Evolutionary conservation across 2,888 invertebrate genomes (phyloP).

Genomic region (Adela reaumurella): DNA sequence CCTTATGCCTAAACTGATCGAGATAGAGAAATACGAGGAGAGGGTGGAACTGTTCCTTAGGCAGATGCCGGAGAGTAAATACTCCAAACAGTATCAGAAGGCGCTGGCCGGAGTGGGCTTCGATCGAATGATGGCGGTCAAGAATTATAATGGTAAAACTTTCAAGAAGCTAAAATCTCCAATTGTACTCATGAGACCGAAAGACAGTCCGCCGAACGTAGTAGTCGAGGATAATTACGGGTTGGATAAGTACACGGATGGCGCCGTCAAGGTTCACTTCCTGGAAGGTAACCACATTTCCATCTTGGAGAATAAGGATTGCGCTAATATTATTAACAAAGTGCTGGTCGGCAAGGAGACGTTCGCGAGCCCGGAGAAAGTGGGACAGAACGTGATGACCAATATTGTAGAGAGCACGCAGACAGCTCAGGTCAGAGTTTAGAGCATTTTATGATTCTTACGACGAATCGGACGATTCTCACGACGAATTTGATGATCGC

Average conservation of each 20-base stretch:
- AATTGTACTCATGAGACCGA: conserved; percentile 61
- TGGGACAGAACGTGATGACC: conserved; percentile 27
- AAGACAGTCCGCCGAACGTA: conserved; percentile 47
- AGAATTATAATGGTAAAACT: conserved; percentile 39
- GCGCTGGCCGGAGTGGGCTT: conserved; percentile 27
- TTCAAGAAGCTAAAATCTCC: conserved; percentile 52
- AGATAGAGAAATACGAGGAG: conserved; percentile 53
- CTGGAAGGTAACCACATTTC: conserved; percentile 72
- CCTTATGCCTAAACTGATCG: conserved; percentile 42
- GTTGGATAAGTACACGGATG: conserved; percentile 54
- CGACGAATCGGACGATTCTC: no score
- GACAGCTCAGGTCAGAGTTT: background rate
- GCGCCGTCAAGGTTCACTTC: conserved; percentile 55
- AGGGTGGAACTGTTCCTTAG: conserved; percentile 50
- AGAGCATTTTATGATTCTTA: no score
- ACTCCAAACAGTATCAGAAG: conserved; percentile 27
- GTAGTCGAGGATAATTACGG: conserved; percentile 64
- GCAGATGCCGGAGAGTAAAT: conserved; percentile 34
- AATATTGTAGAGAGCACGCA: conserved; percentile 26
- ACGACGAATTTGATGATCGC: no score
- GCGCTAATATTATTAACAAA: conserved; percentile 61
- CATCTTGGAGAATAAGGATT: conserved; percentile 63
- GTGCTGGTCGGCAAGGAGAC: conserved; percentile 22
- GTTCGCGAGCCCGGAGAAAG: conserved; percentile 17
- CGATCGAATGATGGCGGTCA: conserved; percentile 52